Conservation (phyloP, 2,113 vertebrate genomes). For the Fregata magnificens region DNA sequence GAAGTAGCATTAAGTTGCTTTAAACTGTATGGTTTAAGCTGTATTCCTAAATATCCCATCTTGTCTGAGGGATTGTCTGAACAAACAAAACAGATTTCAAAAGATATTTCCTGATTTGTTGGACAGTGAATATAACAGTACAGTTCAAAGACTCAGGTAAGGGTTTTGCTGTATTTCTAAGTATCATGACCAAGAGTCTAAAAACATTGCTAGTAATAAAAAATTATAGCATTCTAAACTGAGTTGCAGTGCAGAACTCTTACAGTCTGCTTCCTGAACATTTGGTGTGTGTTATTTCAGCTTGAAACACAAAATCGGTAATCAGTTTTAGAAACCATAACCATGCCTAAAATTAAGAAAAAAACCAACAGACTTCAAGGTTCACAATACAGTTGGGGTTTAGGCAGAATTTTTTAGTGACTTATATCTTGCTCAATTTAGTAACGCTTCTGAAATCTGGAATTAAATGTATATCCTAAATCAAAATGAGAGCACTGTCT, state of each 20-base stretch:
- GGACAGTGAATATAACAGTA: neutral
- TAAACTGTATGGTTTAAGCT: neutral
- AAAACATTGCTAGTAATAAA: neutral
- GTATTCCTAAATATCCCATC: neutral
- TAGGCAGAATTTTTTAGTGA: neutral
- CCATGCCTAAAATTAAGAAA: neutral
- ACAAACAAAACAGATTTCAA: neutral
- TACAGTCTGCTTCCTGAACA: constrained; percentile 8
- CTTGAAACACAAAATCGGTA: neutral
- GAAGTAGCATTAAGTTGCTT: neutral
- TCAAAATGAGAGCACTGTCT: neutral
- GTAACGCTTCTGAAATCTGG: neutral
- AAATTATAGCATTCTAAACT: neutral
- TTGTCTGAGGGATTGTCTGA: neutral
- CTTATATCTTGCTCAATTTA: neutral
- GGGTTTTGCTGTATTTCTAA: neutral
- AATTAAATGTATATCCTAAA: neutral
- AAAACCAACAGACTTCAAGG: neutral
- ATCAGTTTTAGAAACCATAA: neutral
- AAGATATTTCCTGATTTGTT: neutral
- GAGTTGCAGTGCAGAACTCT: neutral
- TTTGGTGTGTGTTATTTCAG: constrained; percentile 5
- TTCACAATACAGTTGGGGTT: neutral
- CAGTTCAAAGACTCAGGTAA: neutral
- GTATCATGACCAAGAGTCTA: neutral